phyloP scores from a whole-genome alignment of 2,797 vertebrate genomes.

The Decapterus maruadsi region DNA sequence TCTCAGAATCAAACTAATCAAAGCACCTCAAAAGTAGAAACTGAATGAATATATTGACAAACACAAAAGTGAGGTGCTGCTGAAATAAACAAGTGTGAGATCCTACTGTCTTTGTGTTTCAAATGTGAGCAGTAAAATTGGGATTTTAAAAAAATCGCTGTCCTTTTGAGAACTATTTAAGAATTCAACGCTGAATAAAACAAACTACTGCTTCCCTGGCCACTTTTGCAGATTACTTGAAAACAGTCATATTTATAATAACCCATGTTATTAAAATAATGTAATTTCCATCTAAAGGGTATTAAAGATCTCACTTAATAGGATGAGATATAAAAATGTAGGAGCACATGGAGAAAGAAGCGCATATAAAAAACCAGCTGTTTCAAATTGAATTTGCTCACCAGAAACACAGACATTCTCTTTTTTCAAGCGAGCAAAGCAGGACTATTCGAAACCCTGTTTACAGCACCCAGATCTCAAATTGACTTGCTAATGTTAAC shows the following conservation, averaged over 20 bases:
- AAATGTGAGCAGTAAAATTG: constrained; percentile 33
- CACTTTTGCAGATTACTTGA: constrained; percentile 9
- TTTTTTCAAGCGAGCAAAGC: constrained; percentile 85
- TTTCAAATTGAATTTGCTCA: constrained; percentile 75
- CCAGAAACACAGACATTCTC: constrained; percentile 67
- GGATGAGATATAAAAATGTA: constrained; percentile 50
- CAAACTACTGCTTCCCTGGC: constrained; percentile 8
- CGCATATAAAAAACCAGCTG: constrained; percentile 50
- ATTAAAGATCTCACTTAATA: constrained; percentile 33
- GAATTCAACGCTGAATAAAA: background rate
- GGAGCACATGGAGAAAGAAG: constrained; percentile 12
- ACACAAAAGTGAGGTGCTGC: constrained; percentile 61
- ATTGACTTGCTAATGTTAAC: constrained; percentile 99
- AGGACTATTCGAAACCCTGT: constrained; percentile 91
- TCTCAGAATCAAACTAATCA: constrained; percentile 82
- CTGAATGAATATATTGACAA: constrained; percentile 83
- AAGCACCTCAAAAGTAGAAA: constrained; percentile 83
- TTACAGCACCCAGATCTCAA: constrained; percentile 97
- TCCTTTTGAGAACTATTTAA: constrained; percentile 23
- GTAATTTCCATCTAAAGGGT: background rate
- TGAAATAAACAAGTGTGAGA: constrained; percentile 74
- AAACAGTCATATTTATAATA: background rate
- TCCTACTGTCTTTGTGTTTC: constrained; percentile 61
- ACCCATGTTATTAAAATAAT: constrained; percentile 8
- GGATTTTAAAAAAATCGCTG: background rate